Evolutionary conservation across 1,140 invertebrate genomes (phyloP), one percentile per base, ranked within the genome.

Genomic region (Nebria ingens): DNA sequence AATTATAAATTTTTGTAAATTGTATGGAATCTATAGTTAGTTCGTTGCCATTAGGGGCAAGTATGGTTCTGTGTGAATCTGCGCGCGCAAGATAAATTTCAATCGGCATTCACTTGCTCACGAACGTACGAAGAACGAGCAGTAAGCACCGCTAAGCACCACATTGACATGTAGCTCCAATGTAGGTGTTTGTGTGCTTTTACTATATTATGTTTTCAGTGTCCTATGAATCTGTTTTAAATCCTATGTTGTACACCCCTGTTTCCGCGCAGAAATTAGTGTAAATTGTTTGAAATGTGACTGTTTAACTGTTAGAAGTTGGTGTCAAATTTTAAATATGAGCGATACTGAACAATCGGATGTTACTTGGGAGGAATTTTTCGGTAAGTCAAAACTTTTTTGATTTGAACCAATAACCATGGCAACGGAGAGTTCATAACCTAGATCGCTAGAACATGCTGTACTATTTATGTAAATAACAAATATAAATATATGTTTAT

Each of bases 281-380:
- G 40, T 45, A 17, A 11, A 3, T n/a, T n/a, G 6, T 11, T 45
- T 56, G 57, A 60, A 58, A 65, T 65, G 64, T 65, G 62, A 61
- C 54, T 42, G 49, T 60, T 51, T 56, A 52, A 19, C 25, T 52
- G 45, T 55, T 53, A 22, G 23, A 38, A 55, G 45, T 38, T 9
- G 22, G 22, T 58, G 59, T 54, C 52, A 55, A 25, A 15, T 17
- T 19, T 51, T 58, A 64, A 65, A 64, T 64, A 65, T 65, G 64
- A 61, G 60, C 51, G 64, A 63, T 52, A 54, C 60, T 38, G 62
- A 58, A 54, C 50, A 21, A 17, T 58, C 51, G 51, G 61, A 64
- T 60, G 64, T 64, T 59, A 64, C 60, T 42, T 65, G 64, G 64
- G 64, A 65, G 56, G 62, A 65, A 21, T 65, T 65, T 54, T 65